phyloP scores from a whole-genome alignment of 2,888 invertebrate species.

The Campaea margaritaria region DNA sequence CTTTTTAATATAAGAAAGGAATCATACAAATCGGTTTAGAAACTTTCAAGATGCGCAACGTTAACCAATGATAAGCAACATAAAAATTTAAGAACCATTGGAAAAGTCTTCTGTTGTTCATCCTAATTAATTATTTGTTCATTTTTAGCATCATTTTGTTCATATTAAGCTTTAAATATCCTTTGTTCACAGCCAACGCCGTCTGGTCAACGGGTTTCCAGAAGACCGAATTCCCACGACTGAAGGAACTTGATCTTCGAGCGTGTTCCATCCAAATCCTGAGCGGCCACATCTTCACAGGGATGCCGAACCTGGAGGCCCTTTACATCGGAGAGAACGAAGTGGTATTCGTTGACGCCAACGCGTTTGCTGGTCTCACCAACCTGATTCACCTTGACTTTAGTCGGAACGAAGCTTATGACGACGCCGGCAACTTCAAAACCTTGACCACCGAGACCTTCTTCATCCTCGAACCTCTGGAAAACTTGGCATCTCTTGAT shows the following conservation, averaged over 20 bases:
- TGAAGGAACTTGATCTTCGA: conserved; percentile 85
- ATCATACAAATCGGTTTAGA: too few species aligned
- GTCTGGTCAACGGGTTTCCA: conserved; percentile 63
- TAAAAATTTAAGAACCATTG: too few species aligned
- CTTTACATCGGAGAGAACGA: conserved; percentile 84
- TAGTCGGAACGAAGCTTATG: conserved; percentile 68
- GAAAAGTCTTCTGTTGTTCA: too few species aligned
- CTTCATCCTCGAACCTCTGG: conserved; percentile 47
- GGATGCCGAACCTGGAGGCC: conserved; percentile 73
- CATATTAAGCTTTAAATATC: not conserved
- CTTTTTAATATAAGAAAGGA: too few species aligned
- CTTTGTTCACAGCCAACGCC: conserved; percentile 42
- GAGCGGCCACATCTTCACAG: conserved; percentile 68
- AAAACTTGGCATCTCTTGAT: conserved; percentile 60
- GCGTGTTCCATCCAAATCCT: conserved; percentile 81
- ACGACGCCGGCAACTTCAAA: conserved; percentile 43
- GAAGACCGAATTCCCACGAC: conserved; percentile 55
- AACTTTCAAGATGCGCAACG: too few species aligned
- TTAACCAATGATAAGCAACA: too few species aligned
- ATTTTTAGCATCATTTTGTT: not conserved
- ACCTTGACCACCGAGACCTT: conserved; percentile 46
- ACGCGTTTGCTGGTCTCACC: conserved; percentile 69
- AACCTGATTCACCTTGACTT: conserved; percentile 82
- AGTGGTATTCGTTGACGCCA: conserved; percentile 66
- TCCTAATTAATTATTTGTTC: too few species aligned